phyloP scores from a whole-genome alignment of 2,113 vertebrate genomes.

The Megalops atlanticus region DNA sequence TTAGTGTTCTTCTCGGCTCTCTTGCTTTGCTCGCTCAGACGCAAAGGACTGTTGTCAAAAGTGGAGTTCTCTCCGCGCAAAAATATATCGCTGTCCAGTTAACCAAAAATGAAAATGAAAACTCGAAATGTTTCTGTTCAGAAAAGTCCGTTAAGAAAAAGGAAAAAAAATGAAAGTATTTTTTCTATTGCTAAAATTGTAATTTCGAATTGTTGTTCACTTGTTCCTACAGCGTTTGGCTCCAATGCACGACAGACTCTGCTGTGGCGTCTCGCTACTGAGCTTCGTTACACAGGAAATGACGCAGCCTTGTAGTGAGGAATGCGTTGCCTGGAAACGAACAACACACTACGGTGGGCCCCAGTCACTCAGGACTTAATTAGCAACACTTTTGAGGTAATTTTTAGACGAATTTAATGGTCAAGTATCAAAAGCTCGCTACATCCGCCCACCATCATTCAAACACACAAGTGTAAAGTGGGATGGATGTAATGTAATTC shows the following conservation, averaged over 20 bases:
- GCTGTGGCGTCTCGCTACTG: conserved; percentile 32
- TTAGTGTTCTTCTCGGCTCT: neutral
- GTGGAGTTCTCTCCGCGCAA: conserved; percentile 1
- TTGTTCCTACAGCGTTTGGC: neutral
- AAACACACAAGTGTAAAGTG: neutral
- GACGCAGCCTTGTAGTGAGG: conserved; percentile 56
- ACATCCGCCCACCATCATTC: neutral
- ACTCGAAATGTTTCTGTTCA: neutral
- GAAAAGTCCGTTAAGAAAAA: neutral
- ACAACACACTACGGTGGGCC: conserved; percentile 28
- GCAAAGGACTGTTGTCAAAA: conserved; percentile 21
- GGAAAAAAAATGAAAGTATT: neutral
- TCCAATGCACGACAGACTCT: conserved; percentile 34
- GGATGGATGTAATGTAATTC: too few relatives aligned
- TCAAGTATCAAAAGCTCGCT: neutral
- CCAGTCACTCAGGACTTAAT: conserved; percentile 24
- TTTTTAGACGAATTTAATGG: conserved; percentile 2
- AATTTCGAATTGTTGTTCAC: neutral
- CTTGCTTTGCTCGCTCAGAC: neutral
- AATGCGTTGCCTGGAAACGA: conserved; percentile 48
- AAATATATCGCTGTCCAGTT: neutral
- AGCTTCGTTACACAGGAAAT: conserved; percentile 59
- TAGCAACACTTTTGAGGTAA: neutral
- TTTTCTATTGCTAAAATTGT: neutral
- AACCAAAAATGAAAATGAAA: neutral